Percentiles rank a stretch among this genome's conserved stretches.
Evolutionary conservation across 1,140 invertebrate genomes (phyloP).

Genomic region (Drosophila saltans): DNA sequence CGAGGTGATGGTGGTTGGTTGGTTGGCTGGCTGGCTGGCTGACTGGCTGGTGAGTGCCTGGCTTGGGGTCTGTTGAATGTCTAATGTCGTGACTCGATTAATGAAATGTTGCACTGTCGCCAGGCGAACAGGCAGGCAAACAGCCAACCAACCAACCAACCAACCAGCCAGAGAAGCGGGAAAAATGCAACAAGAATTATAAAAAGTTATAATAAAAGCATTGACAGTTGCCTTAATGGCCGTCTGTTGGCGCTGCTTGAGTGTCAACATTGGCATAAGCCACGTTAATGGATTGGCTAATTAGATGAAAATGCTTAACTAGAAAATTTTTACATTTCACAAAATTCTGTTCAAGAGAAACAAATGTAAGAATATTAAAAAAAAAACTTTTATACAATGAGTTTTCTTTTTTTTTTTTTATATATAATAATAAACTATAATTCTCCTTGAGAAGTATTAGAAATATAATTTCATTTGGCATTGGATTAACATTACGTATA

Average conservation of each 20-base stretch:
- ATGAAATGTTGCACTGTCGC: conserved; percentile 70
- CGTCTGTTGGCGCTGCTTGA: conserved; percentile 63
- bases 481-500: too few species aligned
- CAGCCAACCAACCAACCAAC: conserved; percentile 7
- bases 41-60: conserved; percentile 27
- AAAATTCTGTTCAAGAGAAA: too few species aligned
- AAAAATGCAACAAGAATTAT: conserved; percentile 78
- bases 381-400: too few species aligned
- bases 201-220: conserved; percentile 79
- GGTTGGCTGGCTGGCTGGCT: not conserved
- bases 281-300: conserved; percentile 72
- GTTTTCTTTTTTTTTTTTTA: too few species aligned
- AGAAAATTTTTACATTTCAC: not conserved
- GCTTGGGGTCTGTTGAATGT: conserved; percentile 70
- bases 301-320: conserved; percentile 44
- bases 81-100: conserved; percentile 81
- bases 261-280: conserved; percentile 60
- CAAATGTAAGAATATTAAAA: too few species aligned
- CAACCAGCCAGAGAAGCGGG: conserved; percentile 31
- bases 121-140: conserved; percentile 17
- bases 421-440: too few species aligned
- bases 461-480: too few species aligned
- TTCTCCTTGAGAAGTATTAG: too few species aligned
- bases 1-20: not conserved
- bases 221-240: conserved; percentile 75